Base-by-base conservation (phyloP, 53 echinoderm and acorn worm species). In the Temnopleurus reevesii region DNA sequence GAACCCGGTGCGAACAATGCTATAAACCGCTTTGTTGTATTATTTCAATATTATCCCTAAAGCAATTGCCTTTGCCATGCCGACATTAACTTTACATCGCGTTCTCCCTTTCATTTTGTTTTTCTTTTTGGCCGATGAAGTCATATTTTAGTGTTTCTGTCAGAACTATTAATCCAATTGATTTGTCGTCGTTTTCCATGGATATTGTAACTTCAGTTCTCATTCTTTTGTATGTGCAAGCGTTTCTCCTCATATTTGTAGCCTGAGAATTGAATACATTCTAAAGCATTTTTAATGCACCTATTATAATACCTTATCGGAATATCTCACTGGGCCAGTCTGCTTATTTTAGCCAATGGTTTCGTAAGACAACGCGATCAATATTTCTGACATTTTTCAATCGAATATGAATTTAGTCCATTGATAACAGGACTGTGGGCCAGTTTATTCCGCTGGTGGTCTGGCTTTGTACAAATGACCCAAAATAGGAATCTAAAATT, bases 111-210 rank as follows among this genome's bases (percentile, higher is more conserved):
- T 53, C 25, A 27, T 56, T 71, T 71, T n/a, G n/a, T 21, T 41
- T 41, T 71, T 41, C 49, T 15, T 71, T 41, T 43, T 41, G 43
- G 38, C 71, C 28, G 36, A 85, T 8, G 36, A 55, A 83, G 85
- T 85, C 85, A 85, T 59, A 84, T 84, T 84, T 54, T 81, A 46
- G 33, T 81, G 81, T 84, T 45, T 84, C 59, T 84, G 81, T 84
- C 41, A 57, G 59, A 55, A 83, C 33, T 83, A n/a, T 83, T 83
- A 55, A 83, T 83, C 83, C 56, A 54, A 17, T 55, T 55, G 57
- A 83, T 83, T 83, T 51, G 80, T 51, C 54, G 51, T 84, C 27
- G 57, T 45, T 60, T 45, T 30, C 31, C 59, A 60, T 38, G 85
- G 60, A 46, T 59, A 61, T 85, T 85, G 85, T 85, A 59, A 60